Evolutionary conservation across 2,888 invertebrate genomes (phyloP).

Genomic region (Callinectes sapidus): DNA sequence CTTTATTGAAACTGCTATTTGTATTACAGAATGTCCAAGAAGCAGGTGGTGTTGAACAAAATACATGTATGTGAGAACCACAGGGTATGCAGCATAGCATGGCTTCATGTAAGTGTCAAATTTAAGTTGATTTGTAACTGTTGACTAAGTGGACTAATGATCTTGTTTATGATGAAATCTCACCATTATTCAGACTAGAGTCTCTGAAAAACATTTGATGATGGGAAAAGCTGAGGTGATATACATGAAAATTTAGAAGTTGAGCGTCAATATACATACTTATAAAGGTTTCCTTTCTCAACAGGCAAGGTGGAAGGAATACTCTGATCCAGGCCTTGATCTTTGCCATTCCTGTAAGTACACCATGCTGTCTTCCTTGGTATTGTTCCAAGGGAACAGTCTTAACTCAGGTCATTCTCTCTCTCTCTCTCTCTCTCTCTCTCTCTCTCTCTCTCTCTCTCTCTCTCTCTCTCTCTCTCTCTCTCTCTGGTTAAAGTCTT

Average conservation of each 20-base stretch:
- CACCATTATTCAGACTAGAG: constrained; percentile 24
- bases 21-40: not conserved
- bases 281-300: not conserved
- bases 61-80: not conserved
- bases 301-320: not conserved
- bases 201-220: constrained; percentile 14
- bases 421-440: too few relatives aligned
- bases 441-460: too few relatives aligned
- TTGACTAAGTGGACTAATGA: too few relatives aligned
- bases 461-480: too few relatives aligned
- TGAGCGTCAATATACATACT: not conserved
- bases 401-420: too few relatives aligned
- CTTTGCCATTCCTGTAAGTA: not conserved
- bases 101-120: not conserved
- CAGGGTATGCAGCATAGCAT: not conserved
- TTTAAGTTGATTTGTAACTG: not conserved
- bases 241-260: not conserved
- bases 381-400: too few relatives aligned
- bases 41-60: too few relatives aligned
- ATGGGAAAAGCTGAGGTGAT: not conserved
- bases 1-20: not conserved
- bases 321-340: not conserved
- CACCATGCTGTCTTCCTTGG: too few relatives aligned
- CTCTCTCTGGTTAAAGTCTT: too few relatives aligned
- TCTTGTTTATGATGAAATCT: not conserved